Evolutionary conservation across 2,113 vertebrate genomes (phyloP).

Genomic region (Phaethon lepturus): DNA sequence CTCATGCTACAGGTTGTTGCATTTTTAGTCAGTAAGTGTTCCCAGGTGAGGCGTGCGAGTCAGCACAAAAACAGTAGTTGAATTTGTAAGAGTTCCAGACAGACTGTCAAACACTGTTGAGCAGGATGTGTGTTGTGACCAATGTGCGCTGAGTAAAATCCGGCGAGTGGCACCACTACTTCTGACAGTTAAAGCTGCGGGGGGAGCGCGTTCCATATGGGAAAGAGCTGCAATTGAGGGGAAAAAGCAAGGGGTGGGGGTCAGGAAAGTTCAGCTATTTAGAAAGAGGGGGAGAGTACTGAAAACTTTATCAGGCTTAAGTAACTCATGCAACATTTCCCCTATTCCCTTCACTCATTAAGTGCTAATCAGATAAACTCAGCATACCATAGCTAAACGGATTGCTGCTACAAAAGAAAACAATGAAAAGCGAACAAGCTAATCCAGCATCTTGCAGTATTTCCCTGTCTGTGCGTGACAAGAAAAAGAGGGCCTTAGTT

Average conservation of each 20-base stretch:
- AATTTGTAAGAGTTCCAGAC: neutral
- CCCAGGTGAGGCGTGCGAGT: neutral
- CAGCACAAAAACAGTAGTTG: neutral
- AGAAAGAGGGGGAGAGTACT: constrained; percentile 56
- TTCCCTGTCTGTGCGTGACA: constrained; percentile 77
- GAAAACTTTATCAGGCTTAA: constrained; percentile 66
- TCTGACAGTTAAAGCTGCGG: constrained; percentile 57
- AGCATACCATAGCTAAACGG: constrained; percentile 74
- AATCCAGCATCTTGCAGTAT: constrained; percentile 71
- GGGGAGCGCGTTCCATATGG: neutral
- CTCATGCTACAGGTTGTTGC: neutral
- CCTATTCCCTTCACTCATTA: constrained; percentile 66
- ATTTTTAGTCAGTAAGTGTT: neutral
- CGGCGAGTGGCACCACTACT: constrained; percentile 74
- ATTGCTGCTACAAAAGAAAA: constrained; percentile 73
- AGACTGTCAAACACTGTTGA: constrained; percentile 37
- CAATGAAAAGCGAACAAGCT: constrained; percentile 75
- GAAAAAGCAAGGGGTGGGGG: constrained; percentile 62
- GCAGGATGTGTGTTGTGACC: constrained; percentile 12
- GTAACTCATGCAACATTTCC: constrained; percentile 51
- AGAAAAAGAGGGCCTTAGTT: constrained; percentile 70
- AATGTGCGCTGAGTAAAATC: neutral
- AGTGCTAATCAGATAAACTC: constrained; percentile 79
- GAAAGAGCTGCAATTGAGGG: neutral
- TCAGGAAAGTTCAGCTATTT: constrained; percentile 73